A percentile compares a stretch with the other conserved stretches of the same genome.
phyloP scores from a whole-genome alignment of 37 sponge, comb jelly and placozoan species.

The Dysidea cf. avara region DNA sequence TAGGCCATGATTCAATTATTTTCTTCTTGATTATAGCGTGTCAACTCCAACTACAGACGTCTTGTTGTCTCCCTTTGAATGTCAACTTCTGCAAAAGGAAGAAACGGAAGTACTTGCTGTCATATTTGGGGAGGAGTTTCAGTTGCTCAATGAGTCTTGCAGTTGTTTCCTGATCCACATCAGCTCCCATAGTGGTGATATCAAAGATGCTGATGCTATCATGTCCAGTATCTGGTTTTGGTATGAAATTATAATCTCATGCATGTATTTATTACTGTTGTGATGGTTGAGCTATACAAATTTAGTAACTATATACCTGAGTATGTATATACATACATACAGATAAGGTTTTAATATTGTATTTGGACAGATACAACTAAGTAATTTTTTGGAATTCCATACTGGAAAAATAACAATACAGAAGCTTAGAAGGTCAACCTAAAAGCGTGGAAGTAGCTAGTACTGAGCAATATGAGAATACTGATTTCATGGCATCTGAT shows the following conservation, averaged over 20 bases:
- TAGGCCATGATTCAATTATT: no score
- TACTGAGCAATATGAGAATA: no score
- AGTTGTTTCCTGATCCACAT: slow-evolving; percentile 33
- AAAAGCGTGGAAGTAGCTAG: no score
- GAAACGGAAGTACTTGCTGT: slow-evolving; percentile 36
- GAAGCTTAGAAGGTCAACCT: no score
- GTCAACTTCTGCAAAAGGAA: slow-evolving; percentile 36
- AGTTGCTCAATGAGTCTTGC: slow-evolving; percentile 19
- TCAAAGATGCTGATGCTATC: slow-evolving; percentile 44
- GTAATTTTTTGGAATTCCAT: no score
- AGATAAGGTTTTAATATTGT: slow-evolving; percentile 6
- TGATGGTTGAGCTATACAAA: no score
- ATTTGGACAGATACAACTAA: no score
- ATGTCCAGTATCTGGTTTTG: slow-evolving; percentile 54
- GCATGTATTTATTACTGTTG: neutral
- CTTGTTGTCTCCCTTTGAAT: slow-evolving; percentile 42
- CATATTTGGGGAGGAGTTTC: slow-evolving; percentile 42
- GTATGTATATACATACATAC: slow-evolving; percentile 31
- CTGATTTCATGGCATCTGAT: no score
- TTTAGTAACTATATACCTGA: neutral
- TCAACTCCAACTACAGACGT: slow-evolving; percentile 33
- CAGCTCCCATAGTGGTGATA: slow-evolving; percentile 33
- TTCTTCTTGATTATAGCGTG: no score
- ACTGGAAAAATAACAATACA: no score
- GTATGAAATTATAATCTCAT: slow-evolving; percentile 6